Evolutionary conservation across 2,888 invertebrate genomes (phyloP), one percentile per base, ranked within the genome.

Genomic region (Eulithis prunata): DNA sequence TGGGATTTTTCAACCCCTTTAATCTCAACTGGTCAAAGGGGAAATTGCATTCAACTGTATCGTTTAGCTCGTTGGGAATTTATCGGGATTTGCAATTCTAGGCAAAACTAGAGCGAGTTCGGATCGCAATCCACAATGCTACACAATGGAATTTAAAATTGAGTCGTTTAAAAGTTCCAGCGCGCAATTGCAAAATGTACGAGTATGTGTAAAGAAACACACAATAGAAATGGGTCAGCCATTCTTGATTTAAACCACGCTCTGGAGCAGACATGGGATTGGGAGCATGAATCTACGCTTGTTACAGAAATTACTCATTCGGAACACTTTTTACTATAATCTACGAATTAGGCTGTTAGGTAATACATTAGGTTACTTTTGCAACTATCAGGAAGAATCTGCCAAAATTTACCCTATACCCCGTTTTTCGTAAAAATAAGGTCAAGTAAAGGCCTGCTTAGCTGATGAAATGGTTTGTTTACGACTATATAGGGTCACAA

Each of bases 401-500:
- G 32, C 32, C 32, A 6, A 32, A 32, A 32, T 32, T 32, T 6
- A 32, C 6, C 21, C 8, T 41, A 41, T 41, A 41, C 2, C 10
- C 41, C 10, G 41, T 41, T 41, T 41, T 41, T 41, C 41, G 41
- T 41, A 41, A 41, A 41, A 41, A 8, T 41, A 7, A 8, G 8
- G 41, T 41, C 10, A 41, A 11, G 41, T 41, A 41, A 38, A 38
- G 41, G 41, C 10, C 10, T 10, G 41, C 10, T 41, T 6, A 41
- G 41, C 41, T 49, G 36, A 12, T n/a, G 46, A 32, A 32, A 36
- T 47, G 4, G 36, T 43, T 28, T 57, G 21, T 38, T 32, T 4
- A 32, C 46, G 83, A 49, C 71, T 78, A 14, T 86, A 14, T 86
- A 96, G 96, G 97, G 89, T 91, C 94, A 67, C 95, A 95, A 75